Evolutionary conservation across 2,888 invertebrate species (phyloP).

Genomic region (Dichetophora obliterata): DNA sequence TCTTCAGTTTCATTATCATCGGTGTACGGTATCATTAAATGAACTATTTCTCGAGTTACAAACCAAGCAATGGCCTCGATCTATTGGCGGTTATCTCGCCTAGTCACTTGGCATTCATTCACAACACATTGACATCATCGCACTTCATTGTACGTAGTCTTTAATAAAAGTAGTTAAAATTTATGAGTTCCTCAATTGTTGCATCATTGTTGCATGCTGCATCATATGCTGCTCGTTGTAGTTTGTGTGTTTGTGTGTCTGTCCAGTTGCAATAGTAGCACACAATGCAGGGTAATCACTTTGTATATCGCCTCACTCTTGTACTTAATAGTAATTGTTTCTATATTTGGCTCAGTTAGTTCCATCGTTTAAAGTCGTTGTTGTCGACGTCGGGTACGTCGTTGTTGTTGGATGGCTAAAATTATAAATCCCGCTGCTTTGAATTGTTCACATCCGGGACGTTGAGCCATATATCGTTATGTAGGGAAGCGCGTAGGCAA

Average conservation of each 20-base stretch:
- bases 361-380: conserved; percentile 2
- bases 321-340: conserved; percentile 5
- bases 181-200: conserved; percentile 1
- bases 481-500: background rate
- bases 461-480: background rate
- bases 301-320: background rate
- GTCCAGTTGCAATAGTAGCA: background rate
- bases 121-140: background rate
- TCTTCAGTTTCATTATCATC: background rate
- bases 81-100: background rate
- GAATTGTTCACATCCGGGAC: conserved; percentile 28
- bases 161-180: background rate
- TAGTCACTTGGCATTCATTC: background rate
- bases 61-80: background rate
- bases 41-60: too few relatives aligned
- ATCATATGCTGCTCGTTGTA: background rate
- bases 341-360: background rate
- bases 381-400: background rate
- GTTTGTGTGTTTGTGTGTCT: too few relatives aligned
- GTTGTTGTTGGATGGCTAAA: background rate
- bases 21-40: too few relatives aligned
- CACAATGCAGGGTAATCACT: background rate
- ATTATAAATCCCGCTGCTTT: conserved; percentile 6
- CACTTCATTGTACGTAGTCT: background rate
- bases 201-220: conserved; percentile 14